Base-by-base conservation (phyloP, 2,888 invertebrate species). In the Calliphora vomitoria region DNA sequence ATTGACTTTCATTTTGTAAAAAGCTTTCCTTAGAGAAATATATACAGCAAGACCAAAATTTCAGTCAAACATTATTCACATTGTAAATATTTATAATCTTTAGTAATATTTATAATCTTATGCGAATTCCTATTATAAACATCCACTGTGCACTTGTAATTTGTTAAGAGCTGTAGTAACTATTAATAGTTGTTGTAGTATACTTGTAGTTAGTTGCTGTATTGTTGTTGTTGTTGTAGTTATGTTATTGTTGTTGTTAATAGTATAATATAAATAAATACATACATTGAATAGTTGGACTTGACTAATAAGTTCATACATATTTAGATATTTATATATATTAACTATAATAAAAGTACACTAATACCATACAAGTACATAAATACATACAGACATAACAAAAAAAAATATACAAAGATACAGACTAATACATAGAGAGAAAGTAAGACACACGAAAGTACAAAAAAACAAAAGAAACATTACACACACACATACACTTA, bases 201-300 rank as follows among this genome's bases (percentile, higher is more conserved):
- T 55, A 31, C n/a, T 44, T 55, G 31, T 68, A 25, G 58, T 4
- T 58, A n/a, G 44, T 8, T 58, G 60, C 38, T 18, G 18, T 80
- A 38, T 25, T 76, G 55, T 41, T 38, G 11, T 44, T 44, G 60
- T 74, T 47, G 15, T 55, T 55, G 8, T 58, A 0, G 8, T 64
- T 66, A n/a, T 64, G 31, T 20, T 62, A 13, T n/a, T 68, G 18
- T 69, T 38, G 47, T 80, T 50, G 62, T 20, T 38, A 50, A 20
- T 71, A 69, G n/a, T 35, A 69, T 41, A 55, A 69, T n/a, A 69
- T 71, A 50, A 47, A 89, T 89, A 91, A 91, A 91, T 71, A n/a
- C 44, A 72, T 55, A 72, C 11, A 58, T 41, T 58, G 6, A 44
- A 18, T 71, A 55, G 5, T 38, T 31, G 18, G 13, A 20, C 53